Evolutionary conservation across 2,888 invertebrate species (phyloP).

Genomic region (Saturnia pavonia): DNA sequence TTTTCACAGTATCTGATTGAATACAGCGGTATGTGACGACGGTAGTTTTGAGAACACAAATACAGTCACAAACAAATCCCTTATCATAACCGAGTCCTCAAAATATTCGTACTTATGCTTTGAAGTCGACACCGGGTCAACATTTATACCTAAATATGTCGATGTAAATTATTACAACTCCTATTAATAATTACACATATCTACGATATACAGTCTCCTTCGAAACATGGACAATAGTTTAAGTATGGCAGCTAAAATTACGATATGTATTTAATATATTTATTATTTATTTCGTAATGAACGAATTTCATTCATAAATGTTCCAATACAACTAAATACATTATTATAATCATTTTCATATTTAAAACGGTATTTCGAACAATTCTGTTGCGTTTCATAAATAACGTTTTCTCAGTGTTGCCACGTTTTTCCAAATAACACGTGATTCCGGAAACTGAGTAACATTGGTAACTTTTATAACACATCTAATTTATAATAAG

Average conservation of each 20-base stretch:
- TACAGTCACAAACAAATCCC: background rate
- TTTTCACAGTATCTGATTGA: background rate
- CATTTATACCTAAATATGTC: background rate
- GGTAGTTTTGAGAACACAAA: background rate
- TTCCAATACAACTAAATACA: background rate
- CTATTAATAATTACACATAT: background rate
- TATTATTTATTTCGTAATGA: background rate
- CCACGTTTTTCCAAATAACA: background rate
- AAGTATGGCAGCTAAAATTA: slow-evolving; percentile 19
- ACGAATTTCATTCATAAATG: background rate
- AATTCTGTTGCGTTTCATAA: background rate
- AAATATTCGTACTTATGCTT: background rate
- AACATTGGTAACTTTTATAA: background rate
- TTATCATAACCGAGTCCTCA: background rate
- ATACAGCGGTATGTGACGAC: background rate
- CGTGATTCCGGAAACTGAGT: background rate
- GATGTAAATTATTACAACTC: background rate
- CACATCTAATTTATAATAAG: background rate
- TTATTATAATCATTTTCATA: background rate
- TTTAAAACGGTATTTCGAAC: background rate
- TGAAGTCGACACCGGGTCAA: background rate
- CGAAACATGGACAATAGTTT: slow-evolving; percentile 15
- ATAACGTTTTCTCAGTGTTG: background rate
- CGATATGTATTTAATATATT: slow-evolving; percentile 19
- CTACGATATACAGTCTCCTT: slow-evolving; percentile 19